Evolutionary conservation across 2,797 vertebrate genomes (phyloP), one percentile per base, ranked within the genome.

Genomic region (Typhlichthys subterraneus): DNA sequence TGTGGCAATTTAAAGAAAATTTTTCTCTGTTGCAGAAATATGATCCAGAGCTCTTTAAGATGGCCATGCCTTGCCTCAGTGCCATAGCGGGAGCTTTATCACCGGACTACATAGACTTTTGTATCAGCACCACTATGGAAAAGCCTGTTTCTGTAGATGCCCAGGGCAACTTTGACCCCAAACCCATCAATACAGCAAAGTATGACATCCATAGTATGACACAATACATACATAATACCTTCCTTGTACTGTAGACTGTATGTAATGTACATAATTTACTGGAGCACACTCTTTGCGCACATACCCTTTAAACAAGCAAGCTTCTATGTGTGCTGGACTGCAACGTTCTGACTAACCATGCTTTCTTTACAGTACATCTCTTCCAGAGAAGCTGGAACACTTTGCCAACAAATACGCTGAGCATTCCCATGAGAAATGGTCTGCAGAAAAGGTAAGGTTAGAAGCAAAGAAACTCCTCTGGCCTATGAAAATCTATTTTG

Each of bases 111-210:
- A 91, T 98, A 70, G 97, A 99, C 66, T 93, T 93, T 14, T 93
- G 95, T 59, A 95, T 95, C 69, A 92, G 82, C 63, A 92, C 94
- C 45, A 87, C 91, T 0, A 70, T 97, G 84, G 97, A 99, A 83
- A 99, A 98, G 58, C 94, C 95, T 53, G 83, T 94, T 69, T 97
- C 95, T 12, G 88, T 98, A 61, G 97, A 99, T 61, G 85, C 93
- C 57, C 96, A 98, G 65, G 98, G 98, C 79, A 99, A 98, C 92
- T 99, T 98, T 89, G 97, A 99, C 87, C 98, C 97, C 69, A 98
- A 94, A 85, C 97, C 97, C 55, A 94, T 99, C 89, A 97, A 82
- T 80, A 99, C 97, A 13, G 69, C 89, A 63, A 97, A 95, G 97
- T 99, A 85, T 93, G 95, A 87, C n/a, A 10, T 2, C 19, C 45